A percentile compares a stretch with the other conserved stretches of the same genome.
Evolutionary conservation across 2,888 invertebrate species (phyloP).

Genomic region (Metopia argyrocephala): DNA sequence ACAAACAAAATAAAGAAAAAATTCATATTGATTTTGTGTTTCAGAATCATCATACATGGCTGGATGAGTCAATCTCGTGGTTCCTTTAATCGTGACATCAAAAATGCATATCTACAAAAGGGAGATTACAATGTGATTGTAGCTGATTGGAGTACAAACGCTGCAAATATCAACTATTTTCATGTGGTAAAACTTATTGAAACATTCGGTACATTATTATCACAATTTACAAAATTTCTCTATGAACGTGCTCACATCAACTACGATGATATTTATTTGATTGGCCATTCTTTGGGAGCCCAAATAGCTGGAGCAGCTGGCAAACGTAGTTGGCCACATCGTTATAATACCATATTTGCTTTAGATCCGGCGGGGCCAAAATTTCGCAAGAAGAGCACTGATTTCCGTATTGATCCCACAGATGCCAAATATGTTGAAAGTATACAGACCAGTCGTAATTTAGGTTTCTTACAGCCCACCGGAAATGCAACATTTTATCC

Average conservation of each 20-base stretch:
- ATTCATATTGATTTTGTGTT: background rate
- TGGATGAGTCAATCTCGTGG: conserved; percentile 75
- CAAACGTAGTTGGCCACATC: conserved; percentile 68
- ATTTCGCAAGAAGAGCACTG: conserved; percentile 69
- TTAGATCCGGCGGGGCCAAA: conserved; percentile 77
- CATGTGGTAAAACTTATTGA: conserved; percentile 71
- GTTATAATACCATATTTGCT: conserved; percentile 74
- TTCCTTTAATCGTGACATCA: conserved; percentile 72
- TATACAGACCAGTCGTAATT: conserved; percentile 76
- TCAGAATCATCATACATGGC: conserved; percentile 73
- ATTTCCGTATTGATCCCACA: conserved; percentile 73
- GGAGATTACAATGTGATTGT: conserved; percentile 73
- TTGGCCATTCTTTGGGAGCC: conserved; percentile 78
- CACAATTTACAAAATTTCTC: conserved; percentile 71
- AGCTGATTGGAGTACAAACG: conserved; percentile 74
- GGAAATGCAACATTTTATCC: conserved; percentile 78
- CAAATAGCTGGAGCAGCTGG: conserved; percentile 76
- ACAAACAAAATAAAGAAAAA: too few relatives aligned
- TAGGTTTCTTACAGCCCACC: conserved; percentile 73
- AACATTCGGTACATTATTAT: conserved; percentile 71
- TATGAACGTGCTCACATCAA: conserved; percentile 62
- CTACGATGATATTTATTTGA: conserved; percentile 70
- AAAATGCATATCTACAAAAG: conserved; percentile 71
- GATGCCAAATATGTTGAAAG: conserved; percentile 77
- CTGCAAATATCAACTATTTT: conserved; percentile 73